phyloP scores from a whole-genome alignment of 2,888 invertebrate genomes.

The Trichogramma dendrolimi region DNA sequence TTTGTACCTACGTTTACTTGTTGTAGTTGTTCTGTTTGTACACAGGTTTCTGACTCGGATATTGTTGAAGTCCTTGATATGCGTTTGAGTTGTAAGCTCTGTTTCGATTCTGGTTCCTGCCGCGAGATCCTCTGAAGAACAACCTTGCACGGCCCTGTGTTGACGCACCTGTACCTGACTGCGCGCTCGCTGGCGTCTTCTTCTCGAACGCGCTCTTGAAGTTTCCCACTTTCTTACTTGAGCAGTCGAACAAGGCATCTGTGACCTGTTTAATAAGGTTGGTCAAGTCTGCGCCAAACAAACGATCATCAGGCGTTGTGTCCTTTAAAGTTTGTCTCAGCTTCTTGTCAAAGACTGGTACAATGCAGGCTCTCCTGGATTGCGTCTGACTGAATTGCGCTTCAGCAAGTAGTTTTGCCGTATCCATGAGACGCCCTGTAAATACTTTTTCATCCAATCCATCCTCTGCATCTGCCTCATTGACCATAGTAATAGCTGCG shows the following conservation, averaged over 20 bases:
- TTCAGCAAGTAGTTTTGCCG: slow-evolving; percentile 10
- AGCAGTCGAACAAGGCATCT: no score
- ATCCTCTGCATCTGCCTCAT: no score
- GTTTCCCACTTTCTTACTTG: slow-evolving; percentile 18
- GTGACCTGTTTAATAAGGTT: slow-evolving; percentile 19
- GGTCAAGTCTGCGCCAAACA: slow-evolving; percentile 17
- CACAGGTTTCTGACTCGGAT: no score
- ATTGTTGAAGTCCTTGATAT: neutral
- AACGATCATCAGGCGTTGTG: slow-evolving; percentile 9
- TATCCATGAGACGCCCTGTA: slow-evolving; percentile 2
- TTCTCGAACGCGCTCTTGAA: neutral
- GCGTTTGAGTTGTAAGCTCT: no score
- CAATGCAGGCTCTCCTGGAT: slow-evolving; percentile 15
- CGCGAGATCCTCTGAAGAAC: neutral
- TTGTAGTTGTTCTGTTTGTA: no score
- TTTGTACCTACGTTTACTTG: slow-evolving; percentile 16
- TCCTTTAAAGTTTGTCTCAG: slow-evolving; percentile 10
- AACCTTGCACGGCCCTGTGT: neutral
- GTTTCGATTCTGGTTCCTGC: neutral
- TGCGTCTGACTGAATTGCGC: slow-evolving; percentile 6
- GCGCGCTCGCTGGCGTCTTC: neutral
- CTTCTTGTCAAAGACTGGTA: slow-evolving; percentile 16
- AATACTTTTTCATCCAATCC: no score
- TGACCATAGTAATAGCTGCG: no score
- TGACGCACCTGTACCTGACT: no score